These are phyloP conservation scores for Ditula angustiorana DNA, from an alignment of 2,888 invertebrate species.

Conservation along the genomic window DNA sequence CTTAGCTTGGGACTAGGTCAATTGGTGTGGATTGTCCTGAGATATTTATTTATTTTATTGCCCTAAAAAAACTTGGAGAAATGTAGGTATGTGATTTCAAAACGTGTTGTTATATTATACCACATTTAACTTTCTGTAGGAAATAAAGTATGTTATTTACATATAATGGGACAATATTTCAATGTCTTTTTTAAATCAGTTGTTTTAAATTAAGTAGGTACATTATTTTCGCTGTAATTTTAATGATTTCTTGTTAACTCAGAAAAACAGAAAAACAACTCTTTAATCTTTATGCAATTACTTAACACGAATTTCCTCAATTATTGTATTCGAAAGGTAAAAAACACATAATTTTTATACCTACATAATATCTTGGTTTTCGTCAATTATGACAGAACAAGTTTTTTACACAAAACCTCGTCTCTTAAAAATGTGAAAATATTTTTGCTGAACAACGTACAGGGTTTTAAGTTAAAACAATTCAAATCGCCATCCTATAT, in stretches of 20 bases:
- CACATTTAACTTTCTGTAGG: no score
- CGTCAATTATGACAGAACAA: background rate
- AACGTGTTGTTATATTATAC: no score
- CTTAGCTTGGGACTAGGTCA: no score
- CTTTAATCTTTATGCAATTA: conserved; percentile 34
- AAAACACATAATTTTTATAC: conserved; percentile 11
- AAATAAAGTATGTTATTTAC: no score
- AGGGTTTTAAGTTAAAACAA: no score
- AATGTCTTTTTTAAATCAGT: background rate
- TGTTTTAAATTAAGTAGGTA: background rate
- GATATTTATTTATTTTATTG: no score
- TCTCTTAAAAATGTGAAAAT: no score
- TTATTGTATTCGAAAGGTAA: conserved; percentile 29
- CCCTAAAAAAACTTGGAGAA: no score
- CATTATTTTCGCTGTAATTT: conserved; percentile 18
- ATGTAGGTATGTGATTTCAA: no score
- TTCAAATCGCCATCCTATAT: no score
- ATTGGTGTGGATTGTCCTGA: no score
- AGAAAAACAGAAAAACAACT: conserved; percentile 21
- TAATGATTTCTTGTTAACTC: conserved; percentile 37
- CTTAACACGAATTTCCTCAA: conserved; percentile 30
- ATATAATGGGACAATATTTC: background rate
- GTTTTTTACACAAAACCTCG: background rate
- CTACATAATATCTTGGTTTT: background rate
- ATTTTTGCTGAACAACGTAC: no score